These are phyloP conservation scores for Oriolus oriolus DNA, from an alignment of 2,113 vertebrate species.

Conservation along the genomic window DNA sequence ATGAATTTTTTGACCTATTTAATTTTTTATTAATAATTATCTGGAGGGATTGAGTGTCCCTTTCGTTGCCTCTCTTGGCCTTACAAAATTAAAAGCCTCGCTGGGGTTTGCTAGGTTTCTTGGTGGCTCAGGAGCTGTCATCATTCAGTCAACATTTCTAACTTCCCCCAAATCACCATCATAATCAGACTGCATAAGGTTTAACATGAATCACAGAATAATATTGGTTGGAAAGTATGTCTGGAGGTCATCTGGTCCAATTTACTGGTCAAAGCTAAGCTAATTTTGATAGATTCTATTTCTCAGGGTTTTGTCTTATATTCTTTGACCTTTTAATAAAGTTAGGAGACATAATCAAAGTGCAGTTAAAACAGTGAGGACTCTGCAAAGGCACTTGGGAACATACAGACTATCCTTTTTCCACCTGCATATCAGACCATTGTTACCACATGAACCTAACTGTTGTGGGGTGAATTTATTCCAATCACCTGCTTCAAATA, in stretches of 20 bases:
- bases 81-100: background rate
- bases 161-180: background rate
- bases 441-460: background rate
- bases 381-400: background rate
- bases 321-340: background rate
- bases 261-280: background rate
- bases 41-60: background rate
- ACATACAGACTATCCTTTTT: accelerated
- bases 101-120: background rate
- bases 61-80: background rate
- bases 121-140: background rate
- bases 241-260: background rate
- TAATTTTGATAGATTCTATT: background rate
- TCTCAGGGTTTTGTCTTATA: background rate
- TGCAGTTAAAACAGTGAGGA: background rate
- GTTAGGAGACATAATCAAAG: background rate
- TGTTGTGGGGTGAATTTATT: background rate
- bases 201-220: background rate
- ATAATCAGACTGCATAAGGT: background rate
- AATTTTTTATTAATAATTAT: background rate
- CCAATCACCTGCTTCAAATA: background rate
- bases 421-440: background rate
- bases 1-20: background rate
- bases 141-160: background rate
- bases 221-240: background rate